Base-by-base conservation (phyloP, 2,113 vertebrate species). In the Plectropomus leopardus region DNA sequence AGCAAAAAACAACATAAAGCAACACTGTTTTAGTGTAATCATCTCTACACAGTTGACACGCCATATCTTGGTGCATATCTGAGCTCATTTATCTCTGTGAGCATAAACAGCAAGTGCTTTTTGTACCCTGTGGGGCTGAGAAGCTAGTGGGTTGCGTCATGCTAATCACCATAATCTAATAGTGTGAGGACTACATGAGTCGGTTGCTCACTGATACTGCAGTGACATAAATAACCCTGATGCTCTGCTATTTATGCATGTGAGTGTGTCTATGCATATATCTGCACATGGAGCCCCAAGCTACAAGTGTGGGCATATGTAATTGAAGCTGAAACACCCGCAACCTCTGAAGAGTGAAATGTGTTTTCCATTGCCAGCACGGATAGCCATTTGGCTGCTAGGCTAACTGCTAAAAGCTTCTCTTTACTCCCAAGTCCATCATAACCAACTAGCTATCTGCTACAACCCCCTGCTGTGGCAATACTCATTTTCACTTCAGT, bases 161-260 rank as follows among this genome's bases (percentile, higher is more conserved):
- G 54, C 76, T 89, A 75, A 85, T 87, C 73, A 80, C 63, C 59
- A 88, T 84, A 84, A 91, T 89, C 83, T 81, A 88, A 81, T 74
- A 87, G 66, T 66, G 66, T 66, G 76, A 76, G 55, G 73, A 83
- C 76, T 64, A 76, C 65, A 69, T 34, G 58, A 82, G 78, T 70
- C 14, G 48, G 75, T 70, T 76, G 72, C 72, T 88, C 54, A 80
- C 30, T 67, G 86, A 70, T 80, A 66, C 75, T 1, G 9, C 82
- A 53, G 72, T 3, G 15, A 89, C 55, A 72, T 82, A 87, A 91
- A 90, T 89, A 88, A 83, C 76, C 54, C 77, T 44, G 50, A 64
- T 74, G 64, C 30, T 77, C 66, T 61, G 81, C 71, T 85, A 71
- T 87, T 68, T 79, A 63, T 69, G 72, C 63, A 71, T 45, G 36